Percentiles rank a stretch among this genome's conserved stretches.
These are phyloP conservation scores for Nemoura dubitans DNA, from an alignment of 2,888 invertebrate genomes.

Conservation along the genomic window DNA sequence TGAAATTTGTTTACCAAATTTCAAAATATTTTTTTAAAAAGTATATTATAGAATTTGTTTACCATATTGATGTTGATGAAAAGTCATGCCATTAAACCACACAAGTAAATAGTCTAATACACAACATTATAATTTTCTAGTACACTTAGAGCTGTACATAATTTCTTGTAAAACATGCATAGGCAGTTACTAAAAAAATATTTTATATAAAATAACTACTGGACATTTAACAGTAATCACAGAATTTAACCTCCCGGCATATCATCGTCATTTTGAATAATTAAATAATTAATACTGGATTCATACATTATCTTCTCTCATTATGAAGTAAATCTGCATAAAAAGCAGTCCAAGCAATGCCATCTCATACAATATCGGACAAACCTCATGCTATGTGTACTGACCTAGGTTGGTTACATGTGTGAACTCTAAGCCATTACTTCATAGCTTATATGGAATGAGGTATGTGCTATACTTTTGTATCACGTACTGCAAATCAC, in stretches of 20 bases:
- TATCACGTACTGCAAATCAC: not conserved
- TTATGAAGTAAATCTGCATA: not conserved
- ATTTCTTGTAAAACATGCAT: not conserved
- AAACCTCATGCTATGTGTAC: not conserved
- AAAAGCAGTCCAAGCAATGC: conserved; percentile 18
- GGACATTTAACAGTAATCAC: not conserved
- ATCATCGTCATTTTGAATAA: not conserved
- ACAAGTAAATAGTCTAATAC: too few relatives aligned
- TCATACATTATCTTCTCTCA: not conserved
- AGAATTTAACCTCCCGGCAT: not conserved
- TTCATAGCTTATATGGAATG: not conserved
- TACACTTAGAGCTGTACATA: not conserved
- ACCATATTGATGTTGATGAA: too few relatives aligned
- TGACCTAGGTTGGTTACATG: not conserved
- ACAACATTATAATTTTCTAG: too few relatives aligned
- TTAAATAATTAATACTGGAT: not conserved
- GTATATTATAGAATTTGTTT: too few relatives aligned
- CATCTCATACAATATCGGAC: not conserved
- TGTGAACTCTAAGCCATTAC: not conserved
- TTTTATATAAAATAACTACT: not conserved
- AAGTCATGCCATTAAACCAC: too few relatives aligned
- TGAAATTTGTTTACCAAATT: too few relatives aligned
- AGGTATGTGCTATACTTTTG: not conserved
- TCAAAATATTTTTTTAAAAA: too few relatives aligned
- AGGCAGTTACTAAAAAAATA: not conserved